Percentiles rank a stretch among this genome's conserved stretches.
Conservation (phyloP, 1,140 invertebrate genomes). For the Myzus persicae region DNA sequence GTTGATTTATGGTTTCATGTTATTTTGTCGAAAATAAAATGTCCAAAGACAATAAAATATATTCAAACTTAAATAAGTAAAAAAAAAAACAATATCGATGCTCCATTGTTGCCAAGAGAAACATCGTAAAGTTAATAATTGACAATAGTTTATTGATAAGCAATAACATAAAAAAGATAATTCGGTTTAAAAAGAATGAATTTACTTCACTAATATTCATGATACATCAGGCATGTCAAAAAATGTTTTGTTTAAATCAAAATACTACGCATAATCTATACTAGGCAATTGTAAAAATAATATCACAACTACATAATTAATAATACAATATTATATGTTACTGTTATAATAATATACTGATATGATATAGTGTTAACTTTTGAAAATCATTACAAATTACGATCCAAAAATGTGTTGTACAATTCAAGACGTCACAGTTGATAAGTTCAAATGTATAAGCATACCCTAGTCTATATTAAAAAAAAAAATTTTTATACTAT, state of each 20-base stretch:
- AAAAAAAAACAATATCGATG: background rate
- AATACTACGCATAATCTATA: background rate
- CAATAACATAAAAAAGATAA: background rate
- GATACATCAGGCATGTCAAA: background rate
- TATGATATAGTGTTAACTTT: no score
- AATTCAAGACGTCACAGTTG: no score
- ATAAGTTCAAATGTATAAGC: no score
- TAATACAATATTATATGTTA: no score
- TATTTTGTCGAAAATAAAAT: background rate
- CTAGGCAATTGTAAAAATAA: background rate
- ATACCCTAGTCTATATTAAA: no score
- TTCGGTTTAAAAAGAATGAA: background rate
- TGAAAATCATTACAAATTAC: no score
- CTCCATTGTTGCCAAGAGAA: background rate
- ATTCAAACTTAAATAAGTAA: background rate
- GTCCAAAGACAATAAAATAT: background rate
- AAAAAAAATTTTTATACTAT: no score
- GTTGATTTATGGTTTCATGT: background rate
- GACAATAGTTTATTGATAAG: conserved; percentile 18
- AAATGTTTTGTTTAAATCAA: background rate
- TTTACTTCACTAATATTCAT: background rate
- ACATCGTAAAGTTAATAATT: conserved; percentile 2
- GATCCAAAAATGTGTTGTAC: no score
- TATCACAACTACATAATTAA: background rate
- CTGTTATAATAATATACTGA: no score